Percentiles rank a stretch among this genome's conserved stretches.
Conservation (phyloP, 2,888 invertebrate species). For the Hirtodrosophila alboralis region DNA sequence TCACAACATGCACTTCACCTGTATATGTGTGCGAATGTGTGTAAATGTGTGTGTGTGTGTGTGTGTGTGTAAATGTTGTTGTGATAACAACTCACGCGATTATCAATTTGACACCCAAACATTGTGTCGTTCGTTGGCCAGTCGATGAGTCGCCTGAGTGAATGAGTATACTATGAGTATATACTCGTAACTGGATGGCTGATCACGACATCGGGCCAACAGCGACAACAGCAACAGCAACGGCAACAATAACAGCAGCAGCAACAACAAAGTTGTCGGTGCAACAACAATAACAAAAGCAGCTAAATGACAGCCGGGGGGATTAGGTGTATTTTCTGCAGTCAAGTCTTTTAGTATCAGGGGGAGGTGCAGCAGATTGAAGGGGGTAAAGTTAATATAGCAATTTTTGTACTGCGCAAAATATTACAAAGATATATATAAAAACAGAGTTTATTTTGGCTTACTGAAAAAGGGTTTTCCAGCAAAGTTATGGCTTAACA, state of each 20-base stretch:
- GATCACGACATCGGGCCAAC: slow-evolving; percentile 59
- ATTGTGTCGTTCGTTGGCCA: slow-evolving; percentile 57
- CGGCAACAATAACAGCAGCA: slow-evolving; percentile 33
- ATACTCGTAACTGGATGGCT: slow-evolving; percentile 38
- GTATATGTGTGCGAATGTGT: slow-evolving; percentile 9
- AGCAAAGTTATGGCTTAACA: too few species aligned
- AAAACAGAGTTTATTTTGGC: too few species aligned
- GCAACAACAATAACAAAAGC: slow-evolving; percentile 1
- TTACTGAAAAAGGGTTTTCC: too few species aligned
- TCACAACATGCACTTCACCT: slow-evolving; percentile 42
- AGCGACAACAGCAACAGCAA: slow-evolving; percentile 34
- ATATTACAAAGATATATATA: too few species aligned
- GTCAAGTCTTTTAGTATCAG: slow-evolving; percentile 16
- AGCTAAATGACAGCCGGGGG: slow-evolving; percentile 5
- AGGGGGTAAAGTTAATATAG: slow-evolving; percentile 46
- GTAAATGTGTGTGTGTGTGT: slow-evolving; percentile 15
- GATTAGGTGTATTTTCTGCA: slow-evolving; percentile 38
- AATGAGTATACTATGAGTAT: slow-evolving; percentile 39
- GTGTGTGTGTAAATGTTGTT: slow-evolving; percentile 57
- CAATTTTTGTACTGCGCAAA: slow-evolving; percentile 55
- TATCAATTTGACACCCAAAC: slow-evolving; percentile 80
- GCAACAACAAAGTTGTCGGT: slow-evolving; percentile 25
- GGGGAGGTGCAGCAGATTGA: slow-evolving; percentile 4
- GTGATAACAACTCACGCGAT: slow-evolving; percentile 81
- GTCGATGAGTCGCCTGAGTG: slow-evolving; percentile 28